These are phyloP conservation scores for Xylocampa areola DNA, from an alignment of 2,888 invertebrate species.

Conservation along the genomic window DNA sequence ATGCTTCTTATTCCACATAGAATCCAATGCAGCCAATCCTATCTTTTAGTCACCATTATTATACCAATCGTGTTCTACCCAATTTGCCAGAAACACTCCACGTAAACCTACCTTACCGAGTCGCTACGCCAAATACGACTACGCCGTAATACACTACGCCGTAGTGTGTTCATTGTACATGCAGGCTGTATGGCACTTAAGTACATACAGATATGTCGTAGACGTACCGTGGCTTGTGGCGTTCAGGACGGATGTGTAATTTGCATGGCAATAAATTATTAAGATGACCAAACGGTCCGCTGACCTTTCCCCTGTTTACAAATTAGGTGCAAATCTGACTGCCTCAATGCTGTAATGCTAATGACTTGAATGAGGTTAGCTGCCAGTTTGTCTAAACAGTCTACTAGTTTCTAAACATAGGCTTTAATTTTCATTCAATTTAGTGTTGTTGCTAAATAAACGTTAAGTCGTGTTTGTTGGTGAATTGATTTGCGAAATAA, in stretches of 20 bases:
- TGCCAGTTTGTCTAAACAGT: conserved; percentile 15
- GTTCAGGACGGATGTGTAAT: conserved; percentile 70
- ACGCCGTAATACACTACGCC: conserved; percentile 10
- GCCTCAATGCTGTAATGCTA: conserved; percentile 48
- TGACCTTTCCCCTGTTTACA: conserved; percentile 72
- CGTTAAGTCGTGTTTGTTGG: conserved; percentile 2
- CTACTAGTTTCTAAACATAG: conserved; percentile 1
- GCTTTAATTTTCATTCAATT: conserved; percentile 7
- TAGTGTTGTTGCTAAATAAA: conserved; percentile 5
- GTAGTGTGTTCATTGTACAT: conserved; percentile 5
- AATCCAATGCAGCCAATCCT: too few relatives aligned
- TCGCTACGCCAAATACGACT: conserved; percentile 13
- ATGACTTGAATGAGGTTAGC: conserved; percentile 22
- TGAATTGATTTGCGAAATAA: not conserved
- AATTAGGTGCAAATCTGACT: conserved; percentile 74
- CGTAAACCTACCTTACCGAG: not conserved
- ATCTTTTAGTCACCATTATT: too few relatives aligned
- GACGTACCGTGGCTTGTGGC: conserved; percentile 20
- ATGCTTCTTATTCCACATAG: too few relatives aligned
- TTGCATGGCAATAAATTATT: conserved; percentile 78
- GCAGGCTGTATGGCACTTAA: conserved; percentile 9
- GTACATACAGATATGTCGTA: conserved; percentile 20
- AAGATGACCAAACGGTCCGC: conserved; percentile 73
- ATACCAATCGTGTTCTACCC: too few relatives aligned
- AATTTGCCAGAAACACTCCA: not conserved